Evolutionary conservation across 2,797 vertebrate genomes (phyloP), one percentile per base, ranked within the genome.

Genomic region (Bradypodion ventrale): DNA sequence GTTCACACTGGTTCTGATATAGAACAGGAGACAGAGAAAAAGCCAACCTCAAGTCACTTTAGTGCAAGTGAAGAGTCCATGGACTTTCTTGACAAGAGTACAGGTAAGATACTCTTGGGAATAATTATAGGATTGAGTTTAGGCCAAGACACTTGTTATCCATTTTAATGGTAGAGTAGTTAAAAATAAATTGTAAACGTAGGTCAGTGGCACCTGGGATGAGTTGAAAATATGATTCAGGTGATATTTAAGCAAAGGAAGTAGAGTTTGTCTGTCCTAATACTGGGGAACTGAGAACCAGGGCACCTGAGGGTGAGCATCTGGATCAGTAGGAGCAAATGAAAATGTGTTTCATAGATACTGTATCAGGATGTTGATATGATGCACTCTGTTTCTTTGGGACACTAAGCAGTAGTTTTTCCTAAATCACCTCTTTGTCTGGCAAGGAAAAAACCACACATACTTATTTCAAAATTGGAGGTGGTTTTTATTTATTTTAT

Each of bases 41-140:
- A 98, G 94, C 96, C 97, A 79, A 94, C 95, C 4, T 96, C 97
- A 10, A 97, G 97, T 92, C 98, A 98, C 93, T 98, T 97, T 94
- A 99, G 98, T 76, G 97, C 98, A 10, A 99, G 98, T 80, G 98
- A 99, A 94, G 98, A 99, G 91, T 99, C 98, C 23, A 98, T 99
- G 98, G 98, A 99, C 93, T 99, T 97, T 87, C 97, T 97, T 85
- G 98, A 99, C 95, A 96, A 96, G 91, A 96, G 92, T 77, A 96
- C 96, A 96, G 96, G 96, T 97, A 90, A 93, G 94, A 83, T 37
- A 46, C 0, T 62, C 78, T 59, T 80, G 72, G 78, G 62, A 80
- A 59, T n/a, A 75, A 75, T 81, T 80, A 85, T 44, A 75, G 59
- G 70, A 75, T 44, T 75, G 52, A 23, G 1, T 27, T 32, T 80